Evolutionary conservation across 35 echinoderm and acorn worm species (phyloP), one percentile per base, ranked within the genome.

Genomic region (Lytechinus variegatus): DNA sequence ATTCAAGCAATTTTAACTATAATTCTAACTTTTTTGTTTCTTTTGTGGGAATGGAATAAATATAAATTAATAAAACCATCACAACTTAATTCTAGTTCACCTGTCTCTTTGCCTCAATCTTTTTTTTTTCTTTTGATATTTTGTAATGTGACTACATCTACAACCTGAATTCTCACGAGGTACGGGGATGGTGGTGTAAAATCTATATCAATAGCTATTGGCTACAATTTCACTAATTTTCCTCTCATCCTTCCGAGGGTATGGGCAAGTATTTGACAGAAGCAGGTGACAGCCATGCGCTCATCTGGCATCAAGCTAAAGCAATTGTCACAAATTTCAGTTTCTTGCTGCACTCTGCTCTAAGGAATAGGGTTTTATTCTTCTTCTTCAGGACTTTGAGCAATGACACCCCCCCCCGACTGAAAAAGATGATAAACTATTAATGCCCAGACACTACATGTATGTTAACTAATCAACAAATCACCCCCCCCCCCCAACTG

Each of bases 161-260:
- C 66, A 79, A 79, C 16, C 66, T 79, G 16, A 16, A 79, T 4
- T 79, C 66, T 79, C 19, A 79, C n/a, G 19, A 24, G 66, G 14
- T n/a, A 6, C 19, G 21, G 13, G 9, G 9, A 9, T 13, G 13
- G 56, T 13, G 9, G 4, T 16, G 66, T 8, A 79, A 79, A 16
- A 79, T 79, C 66, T 24, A 79, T 79, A 79, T 79, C 66, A 19
- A 79, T 79, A 79, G 66, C 66, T 79, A 79, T 79, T 79, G 66
- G 66, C 66, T 79, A 79, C n/a, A 79, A 79, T 79, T 79, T 24
- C 66, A 79, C 66, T 79, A 79, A 79, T 79, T 79, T 24, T 79
- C 66, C 7, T 24, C 66, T 79, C 16, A 8, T 79, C 66, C 66
- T 79, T 79, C 66, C 66, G 19, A 16, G 4, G 5, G 19, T 79